phyloP scores from a whole-genome alignment of 2,797 vertebrate species.

The Spinibarbus caldwelli region DNA sequence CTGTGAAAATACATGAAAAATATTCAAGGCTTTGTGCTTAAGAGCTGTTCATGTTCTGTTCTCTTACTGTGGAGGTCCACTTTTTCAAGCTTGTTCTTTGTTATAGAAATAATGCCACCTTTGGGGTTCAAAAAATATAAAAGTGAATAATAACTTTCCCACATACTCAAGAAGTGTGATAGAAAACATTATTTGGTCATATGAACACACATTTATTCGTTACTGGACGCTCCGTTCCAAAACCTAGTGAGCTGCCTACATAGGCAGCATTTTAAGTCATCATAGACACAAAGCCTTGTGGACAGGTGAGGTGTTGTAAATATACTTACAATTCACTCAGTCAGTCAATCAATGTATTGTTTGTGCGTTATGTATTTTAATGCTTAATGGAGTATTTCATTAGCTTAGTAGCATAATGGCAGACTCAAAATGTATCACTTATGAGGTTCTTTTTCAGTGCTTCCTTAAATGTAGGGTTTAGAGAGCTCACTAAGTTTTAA shows the following conservation, averaged over 20 bases:
- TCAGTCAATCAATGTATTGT: background rate
- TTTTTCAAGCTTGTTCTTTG: background rate
- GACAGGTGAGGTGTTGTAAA: background rate
- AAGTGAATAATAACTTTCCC: conserved; percentile 43
- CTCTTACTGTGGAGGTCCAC: background rate
- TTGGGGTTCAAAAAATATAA: conserved; percentile 16
- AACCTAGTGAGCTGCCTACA: background rate
- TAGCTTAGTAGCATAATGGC: background rate
- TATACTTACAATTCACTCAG: background rate
- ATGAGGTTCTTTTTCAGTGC: background rate
- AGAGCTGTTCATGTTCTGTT: background rate
- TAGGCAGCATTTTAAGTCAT: background rate
- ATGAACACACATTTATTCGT: background rate
- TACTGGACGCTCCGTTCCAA: background rate
- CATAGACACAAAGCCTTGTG: background rate
- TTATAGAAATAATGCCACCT: conserved; percentile 4
- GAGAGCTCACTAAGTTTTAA: conserved; percentile 40
- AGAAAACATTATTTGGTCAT: conserved; percentile 30
- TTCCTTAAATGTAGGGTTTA: background rate
- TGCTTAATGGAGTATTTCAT: background rate
- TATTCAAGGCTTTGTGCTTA: background rate
- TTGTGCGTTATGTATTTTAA: background rate
- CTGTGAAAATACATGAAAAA: background rate
- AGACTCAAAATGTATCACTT: background rate
- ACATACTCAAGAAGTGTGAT: conserved; percentile 1